Conservation (phyloP, 2,888 invertebrate genomes). For the Beris chalybata region DNA sequence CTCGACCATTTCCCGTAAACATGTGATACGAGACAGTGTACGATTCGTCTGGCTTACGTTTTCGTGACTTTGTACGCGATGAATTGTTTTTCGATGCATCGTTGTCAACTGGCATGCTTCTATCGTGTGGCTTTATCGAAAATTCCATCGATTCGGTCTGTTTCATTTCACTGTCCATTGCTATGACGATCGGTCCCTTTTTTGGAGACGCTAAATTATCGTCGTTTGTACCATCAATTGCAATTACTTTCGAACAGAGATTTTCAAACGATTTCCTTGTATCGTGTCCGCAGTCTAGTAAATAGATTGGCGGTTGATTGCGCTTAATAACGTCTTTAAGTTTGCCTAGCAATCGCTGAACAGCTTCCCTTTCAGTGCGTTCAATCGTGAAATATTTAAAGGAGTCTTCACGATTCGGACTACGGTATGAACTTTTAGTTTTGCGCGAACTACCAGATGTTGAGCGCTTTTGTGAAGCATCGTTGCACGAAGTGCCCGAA, state of each 20-base stretch:
- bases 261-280: constrained; percentile 15
- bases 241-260: constrained; percentile 1
- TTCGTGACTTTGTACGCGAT: not conserved
- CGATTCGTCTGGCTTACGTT: constrained; percentile 7
- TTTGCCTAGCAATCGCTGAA: not conserved
- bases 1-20: constrained; percentile 9
- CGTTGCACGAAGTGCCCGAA: constrained; percentile 18
- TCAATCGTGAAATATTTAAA: not conserved
- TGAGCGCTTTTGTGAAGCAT: not conserved
- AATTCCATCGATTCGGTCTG: not conserved
- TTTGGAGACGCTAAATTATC: not conserved
- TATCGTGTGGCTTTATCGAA: constrained; percentile 6
- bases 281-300: constrained; percentile 25
- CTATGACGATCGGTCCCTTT: constrained; percentile 6
- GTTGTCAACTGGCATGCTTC: not conserved
- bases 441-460: not conserved
- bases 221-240: not conserved
- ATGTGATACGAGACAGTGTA: constrained; percentile 15
- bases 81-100: too few relatives aligned
- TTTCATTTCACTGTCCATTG: constrained; percentile 8
- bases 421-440: not conserved
- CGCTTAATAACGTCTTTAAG: not conserved
- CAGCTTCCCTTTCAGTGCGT: constrained; percentile 5
- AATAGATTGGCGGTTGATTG: not conserved
- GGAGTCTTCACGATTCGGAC: not conserved